Evolutionary conservation across 2,888 invertebrate genomes (phyloP), one percentile per base, ranked within the genome.

Genomic region (Dromius quadrimaculatus): DNA sequence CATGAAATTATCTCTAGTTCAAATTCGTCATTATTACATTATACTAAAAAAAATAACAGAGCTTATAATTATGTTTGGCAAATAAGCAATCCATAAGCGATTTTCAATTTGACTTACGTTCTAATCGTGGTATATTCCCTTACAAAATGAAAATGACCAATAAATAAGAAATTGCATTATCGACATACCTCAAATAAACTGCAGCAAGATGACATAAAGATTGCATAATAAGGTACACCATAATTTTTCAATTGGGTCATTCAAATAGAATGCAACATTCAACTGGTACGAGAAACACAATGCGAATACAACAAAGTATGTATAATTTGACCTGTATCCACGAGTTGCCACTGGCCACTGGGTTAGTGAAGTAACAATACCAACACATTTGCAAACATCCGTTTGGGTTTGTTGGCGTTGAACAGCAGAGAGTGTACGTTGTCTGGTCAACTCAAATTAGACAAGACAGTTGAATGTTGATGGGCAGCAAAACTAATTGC

Each of bases 391-490:
- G 50, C 50, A 54, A 54, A 54, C 50, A 54, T 54, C 50, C 50
- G 50, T 11, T 41, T 15, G 28, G 28, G 4, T 3, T 28, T 15
- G 41, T 41, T 54, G 15, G 23, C 28, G 47, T 23, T 45, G 45
- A 19, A 19, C 45, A 19, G 45, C 19, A 8, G 9, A 47, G 23
- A 15, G 41, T 41, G 13, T 11, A 41, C 15, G 50, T 54, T 54
- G 50, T 54, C 23, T 23, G 50, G 50, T 54, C 50, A 54, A 54
- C 50, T 54, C 50, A 54, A 54, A 54, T 54, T 54, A 54, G 50
- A 54, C 50, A 54, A 54, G 50, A 54, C 28, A 54, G 50, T 54
- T 54, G 50, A 54, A 54, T 17, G 50, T 23, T 54, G 50, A 54
- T 9, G 50, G 50, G 11, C 50, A 54, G 50, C 50, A 54, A 54